Percentiles rank a stretch among this genome's conserved stretches.
Evolutionary conservation across 1,140 invertebrate species (phyloP).

Genomic region (Musca domestica): DNA sequence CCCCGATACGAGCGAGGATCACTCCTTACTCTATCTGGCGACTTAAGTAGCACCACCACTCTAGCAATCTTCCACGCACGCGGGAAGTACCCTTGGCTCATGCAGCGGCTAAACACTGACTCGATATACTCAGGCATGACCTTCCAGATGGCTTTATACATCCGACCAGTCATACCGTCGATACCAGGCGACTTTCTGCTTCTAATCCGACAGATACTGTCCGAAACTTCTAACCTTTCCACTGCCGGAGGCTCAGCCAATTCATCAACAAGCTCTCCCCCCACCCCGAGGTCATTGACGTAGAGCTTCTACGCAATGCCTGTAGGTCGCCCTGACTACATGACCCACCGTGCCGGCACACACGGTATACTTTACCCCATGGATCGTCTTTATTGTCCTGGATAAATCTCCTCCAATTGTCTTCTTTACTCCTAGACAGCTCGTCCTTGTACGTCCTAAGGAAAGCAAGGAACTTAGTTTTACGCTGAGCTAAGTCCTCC

Average conservation of each 20-base stretch:
- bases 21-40: neutral
- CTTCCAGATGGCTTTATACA: conserved; percentile 24
- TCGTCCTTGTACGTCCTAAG: too few species aligned
- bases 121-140: conserved; percentile 26
- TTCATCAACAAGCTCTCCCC: too few species aligned
- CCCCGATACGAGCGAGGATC: conserved; percentile 37
- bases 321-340: too few species aligned
- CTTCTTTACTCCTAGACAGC: too few species aligned
- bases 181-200: conserved; percentile 25
- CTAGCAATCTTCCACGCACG: conserved; percentile 31
- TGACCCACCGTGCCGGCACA: too few species aligned
- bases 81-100: conserved; percentile 1
- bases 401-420: too few species aligned
- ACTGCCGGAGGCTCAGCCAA: neutral
- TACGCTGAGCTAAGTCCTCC: too few species aligned
- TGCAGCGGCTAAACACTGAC: neutral
- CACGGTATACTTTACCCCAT: neutral
- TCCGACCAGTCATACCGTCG: conserved; percentile 21
- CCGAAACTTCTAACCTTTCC: too few species aligned
- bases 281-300: too few species aligned
- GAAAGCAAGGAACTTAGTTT: neutral
- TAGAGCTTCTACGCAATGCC: too few species aligned
- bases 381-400: too few species aligned
- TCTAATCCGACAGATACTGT: too few species aligned
- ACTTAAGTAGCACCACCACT: conserved; percentile 35